Evolutionary conservation across 2,888 invertebrate species (phyloP), one percentile per base, ranked within the genome.

Genomic region (Drosophila atripex): DNA sequence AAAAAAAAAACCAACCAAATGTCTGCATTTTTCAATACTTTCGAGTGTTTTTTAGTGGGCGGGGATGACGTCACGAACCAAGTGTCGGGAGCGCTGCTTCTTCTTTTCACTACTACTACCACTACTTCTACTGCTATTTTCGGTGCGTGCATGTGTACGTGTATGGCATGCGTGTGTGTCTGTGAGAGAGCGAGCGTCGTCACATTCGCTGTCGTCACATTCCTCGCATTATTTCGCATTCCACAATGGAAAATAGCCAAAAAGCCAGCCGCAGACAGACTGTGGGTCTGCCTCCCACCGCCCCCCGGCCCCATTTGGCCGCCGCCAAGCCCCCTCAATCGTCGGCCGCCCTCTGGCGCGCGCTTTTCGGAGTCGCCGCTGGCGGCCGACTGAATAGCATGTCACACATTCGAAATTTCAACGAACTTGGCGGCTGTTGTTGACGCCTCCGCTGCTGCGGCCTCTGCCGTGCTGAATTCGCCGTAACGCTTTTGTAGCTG

Each of bases 331-430:
- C 60, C 56, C 57, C 70, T 75, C 72, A 75, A 76, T 75, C 71
- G 72, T 78, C 71, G 72, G 66, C 75, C 68, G 83, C 70, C 83
- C 71, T 76, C 77, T 72, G 78, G 43, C 43, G 68, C 75, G 78
- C 78, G 78, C 47, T 80, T 77, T 80, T 78, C 80, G 78, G 80
- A 78, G 80, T 61, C 84, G 86, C 84, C 76, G 80, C 84, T 86
- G 80, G 78, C 86, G 84, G 86, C 86, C 80, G 84, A 82, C 80
- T 82, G 86, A 82, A 86, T 50, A 51, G 64, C 59, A 70, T 84
- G 84, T 76, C 84, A 76, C 77, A 83, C 86, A 77, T 78, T 84
- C 73, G 59, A 82, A 80, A 78, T 86, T 86, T 86, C 80, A 76
- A 77, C 80, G 73, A 86, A 84, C 80, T 60, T 59, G 68, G 55